Conservation (phyloP, 2,113 vertebrate species). For the Globicephala melas region DNA sequence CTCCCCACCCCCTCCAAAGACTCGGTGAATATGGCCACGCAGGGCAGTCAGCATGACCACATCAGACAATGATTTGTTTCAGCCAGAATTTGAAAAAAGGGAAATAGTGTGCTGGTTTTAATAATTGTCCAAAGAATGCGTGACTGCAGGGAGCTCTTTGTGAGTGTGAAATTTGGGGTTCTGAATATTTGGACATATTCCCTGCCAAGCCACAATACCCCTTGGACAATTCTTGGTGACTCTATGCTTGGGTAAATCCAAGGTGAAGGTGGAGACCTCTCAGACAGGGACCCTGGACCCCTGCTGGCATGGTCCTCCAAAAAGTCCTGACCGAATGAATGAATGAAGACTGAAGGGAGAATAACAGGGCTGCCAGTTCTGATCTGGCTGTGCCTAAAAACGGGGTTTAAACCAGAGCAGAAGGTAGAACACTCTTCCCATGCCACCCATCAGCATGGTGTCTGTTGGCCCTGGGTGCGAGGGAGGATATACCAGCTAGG, state of each 20-base stretch:
- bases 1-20: not conserved
- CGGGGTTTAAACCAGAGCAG: not conserved
- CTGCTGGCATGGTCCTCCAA: rapidly evolving
- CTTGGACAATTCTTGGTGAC: not conserved
- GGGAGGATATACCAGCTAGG: not conserved
- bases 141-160: not conserved
- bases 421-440: not conserved
- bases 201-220: not conserved
- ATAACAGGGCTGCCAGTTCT: rapidly evolving
- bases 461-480: rapidly evolving
- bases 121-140: not conserved
- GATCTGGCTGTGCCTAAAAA: not conserved
- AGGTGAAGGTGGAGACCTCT: not conserved
- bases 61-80: not conserved
- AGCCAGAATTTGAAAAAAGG: not conserved
- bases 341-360: too few relatives aligned
- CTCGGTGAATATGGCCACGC: not conserved
- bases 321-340: rapidly evolving
- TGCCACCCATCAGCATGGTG: rapidly evolving
- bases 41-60: rapidly evolving
- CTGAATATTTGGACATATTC: not conserved
- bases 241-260: not conserved
- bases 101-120: constrained; percentile 31
- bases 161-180: not conserved
- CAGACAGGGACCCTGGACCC: not conserved